Conservation (phyloP, 2,113 vertebrate species). For the Dromaius novaehollandiae region DNA sequence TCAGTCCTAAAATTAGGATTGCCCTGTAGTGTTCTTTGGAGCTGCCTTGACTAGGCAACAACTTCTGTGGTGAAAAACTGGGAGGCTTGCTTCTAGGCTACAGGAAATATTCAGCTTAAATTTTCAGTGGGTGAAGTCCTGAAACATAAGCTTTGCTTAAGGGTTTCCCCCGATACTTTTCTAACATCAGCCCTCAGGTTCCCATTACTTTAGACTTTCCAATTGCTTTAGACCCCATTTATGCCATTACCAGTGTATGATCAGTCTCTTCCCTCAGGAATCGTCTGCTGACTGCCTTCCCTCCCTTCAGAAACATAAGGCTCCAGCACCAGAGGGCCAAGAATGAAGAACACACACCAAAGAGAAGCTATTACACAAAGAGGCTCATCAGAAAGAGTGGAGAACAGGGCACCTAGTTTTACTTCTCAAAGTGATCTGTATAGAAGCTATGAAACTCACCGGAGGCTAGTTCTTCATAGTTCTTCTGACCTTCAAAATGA, state of each 20-base stretch:
- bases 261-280: not conserved
- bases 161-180: not conserved
- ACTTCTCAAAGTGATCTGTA: not conserved
- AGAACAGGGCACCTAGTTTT: not conserved
- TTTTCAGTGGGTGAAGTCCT: not conserved
- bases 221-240: not conserved
- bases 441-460: not conserved
- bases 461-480: not conserved
- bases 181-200: not conserved
- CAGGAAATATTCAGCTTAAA: not conserved
- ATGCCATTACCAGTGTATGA: not conserved
- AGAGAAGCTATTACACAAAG: not conserved
- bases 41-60: not conserved
- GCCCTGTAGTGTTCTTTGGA: not conserved
- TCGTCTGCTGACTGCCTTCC: not conserved
- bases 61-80: not conserved
- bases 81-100: fast-evolving
- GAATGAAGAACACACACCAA: fast-evolving
- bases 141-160: not conserved
- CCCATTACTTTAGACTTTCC: not conserved
- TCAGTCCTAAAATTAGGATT: not conserved
- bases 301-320: not conserved
- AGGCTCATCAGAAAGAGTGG: not conserved
- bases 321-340: not conserved
- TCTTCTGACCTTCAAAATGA: not conserved